Base-by-base conservation (phyloP, 2,797 vertebrate genomes). In the Ptychadena robeensis region DNA sequence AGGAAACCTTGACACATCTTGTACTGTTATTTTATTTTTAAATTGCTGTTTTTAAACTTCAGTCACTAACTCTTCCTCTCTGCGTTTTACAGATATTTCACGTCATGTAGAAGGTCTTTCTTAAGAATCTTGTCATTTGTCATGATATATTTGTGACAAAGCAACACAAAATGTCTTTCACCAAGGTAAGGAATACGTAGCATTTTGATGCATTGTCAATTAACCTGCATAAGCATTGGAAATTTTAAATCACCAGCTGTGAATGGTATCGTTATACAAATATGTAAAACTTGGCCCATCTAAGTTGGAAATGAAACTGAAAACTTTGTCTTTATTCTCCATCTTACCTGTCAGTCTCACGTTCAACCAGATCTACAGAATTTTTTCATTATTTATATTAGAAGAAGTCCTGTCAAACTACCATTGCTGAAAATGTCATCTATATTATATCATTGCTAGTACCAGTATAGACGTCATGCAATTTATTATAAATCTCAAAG, bases 81-180 rank as follows among this genome's bases (percentile, higher is more conserved):
- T 38, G 28, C 44, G 37, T 31, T 82, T 69, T 82, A 69, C 72
- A 63, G 65, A 82, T 69, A 61, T 76, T 53, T 82, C 65, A 76
- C 65, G 65, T 82, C 80, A 63, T 37, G 27, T 32, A 37, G 73
- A 80, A 80, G 79, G 79, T 44, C 59, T 71, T 59, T 80, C 68
- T 70, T 82, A 74, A 69, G 32, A 76, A 73, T 57, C 9, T 35
- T 76, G 48, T 76, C 65, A 82, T 76, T 76, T 82, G 65, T 82
- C 80, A 76, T 76, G 64, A 82, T 75, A 76, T 76, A 75, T 66
- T 63, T 75, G 64, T 30, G 37, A 61, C 63, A 75, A 69, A 61
- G 31, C 38, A 64, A 59, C 64, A 82, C 22, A 66, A 75, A 67
- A 59, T 38, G 37, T 59, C 32, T 61, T 31, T 70, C 61, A 63